Base-by-base conservation (phyloP, 2,797 vertebrate genomes). In the Liasis olivaceus region DNA sequence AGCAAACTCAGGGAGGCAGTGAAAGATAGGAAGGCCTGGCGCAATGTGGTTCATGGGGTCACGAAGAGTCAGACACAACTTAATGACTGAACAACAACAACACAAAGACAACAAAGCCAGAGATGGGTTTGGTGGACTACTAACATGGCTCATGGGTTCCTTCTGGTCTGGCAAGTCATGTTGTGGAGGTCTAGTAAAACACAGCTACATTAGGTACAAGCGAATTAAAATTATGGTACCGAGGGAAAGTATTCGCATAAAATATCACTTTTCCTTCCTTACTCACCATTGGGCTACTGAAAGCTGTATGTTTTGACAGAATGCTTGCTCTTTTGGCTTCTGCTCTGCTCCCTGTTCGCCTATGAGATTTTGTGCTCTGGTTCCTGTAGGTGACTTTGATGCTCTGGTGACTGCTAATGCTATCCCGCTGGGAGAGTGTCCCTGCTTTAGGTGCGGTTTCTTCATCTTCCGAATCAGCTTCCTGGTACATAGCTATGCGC, bases 271-370 rank as follows among this genome's bases (percentile, higher is more conserved):
- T 5, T 20, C 4, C 12, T 24, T 54, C 12, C 28, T 47, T 81
- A 95, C 98, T 96, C 94, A 99, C 99, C 99, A 99, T 99, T 26
- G 99, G 99, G 95, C 99, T 99, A 96, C 99, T 99, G 98, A 99
- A 99, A 4, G 99, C 99, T 0, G 99, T 99, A 97, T 99, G 99
- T 94, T 98, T 99, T 0, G 99, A 99, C 89, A 99, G 98, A 95
- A 99, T 98, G 98, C 99, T 99, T 95, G 98, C 98, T 84, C 98
- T 96, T 97, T 99, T 99, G 93, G 99, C 99, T 96, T 99, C 99
- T 0, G 98, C 98, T 89, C 99, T 98, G 98, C 99, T 99, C 88
- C 99, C 98, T 0, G 98, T 98, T 95, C 99, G 98, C 24, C 99
- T 98, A 94, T 99, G 99, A 17, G 98, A 98, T 97, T 98, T 99